Evolutionary conservation across 2,888 invertebrate genomes (phyloP), one percentile per base, ranked within the genome.

Genomic region (Folsomia candida): DNA sequence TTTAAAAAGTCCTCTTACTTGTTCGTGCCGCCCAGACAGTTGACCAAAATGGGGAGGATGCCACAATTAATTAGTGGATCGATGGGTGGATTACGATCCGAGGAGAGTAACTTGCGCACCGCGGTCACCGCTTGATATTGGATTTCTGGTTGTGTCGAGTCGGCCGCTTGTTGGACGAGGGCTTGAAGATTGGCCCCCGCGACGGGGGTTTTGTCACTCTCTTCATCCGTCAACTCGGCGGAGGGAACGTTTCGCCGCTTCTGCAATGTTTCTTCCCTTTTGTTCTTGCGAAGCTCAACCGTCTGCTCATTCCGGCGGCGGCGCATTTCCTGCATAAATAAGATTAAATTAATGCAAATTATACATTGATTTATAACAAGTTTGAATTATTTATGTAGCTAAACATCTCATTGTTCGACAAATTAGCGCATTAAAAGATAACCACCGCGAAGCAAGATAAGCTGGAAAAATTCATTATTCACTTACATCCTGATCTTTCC

Each of bases 401-500:
- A 26, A 3, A 54, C 6, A 26, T 1, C 28, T 6, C 18, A 68
- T 37, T 28, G 18, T 57, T 22, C 51, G 11, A 51, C 18, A 51
- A 54, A 54, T 54, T 54, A 20, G 18, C 14, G 51, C 11, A 11
- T 14, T 14, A 14, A n/a, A n/a, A n/a, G n/a, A n/a, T n/a, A n/a
- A n/a, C n/a, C n/a, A n/a, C n/a, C n/a, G n/a, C n/a, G 9, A 58
- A 20, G 11, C 24, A 58, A 22, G 11, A 58, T 58, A n/a, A 9
- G 24, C 6, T 9, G n/a, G 20, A 18, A 58, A 22, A 9, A 6
- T 18, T 58, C 6, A 14, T 62, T 26, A 28, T 25, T 25, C 22
- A 90, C 93, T 91, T 88, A 96, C 97, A 87, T 97, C 97, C 86
- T 94, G 94, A 88, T 98, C 97, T 88, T 97, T 98, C 83, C 97